phyloP scores from a whole-genome alignment of 2,888 invertebrate genomes.

The Lithophane leautieri region DNA sequence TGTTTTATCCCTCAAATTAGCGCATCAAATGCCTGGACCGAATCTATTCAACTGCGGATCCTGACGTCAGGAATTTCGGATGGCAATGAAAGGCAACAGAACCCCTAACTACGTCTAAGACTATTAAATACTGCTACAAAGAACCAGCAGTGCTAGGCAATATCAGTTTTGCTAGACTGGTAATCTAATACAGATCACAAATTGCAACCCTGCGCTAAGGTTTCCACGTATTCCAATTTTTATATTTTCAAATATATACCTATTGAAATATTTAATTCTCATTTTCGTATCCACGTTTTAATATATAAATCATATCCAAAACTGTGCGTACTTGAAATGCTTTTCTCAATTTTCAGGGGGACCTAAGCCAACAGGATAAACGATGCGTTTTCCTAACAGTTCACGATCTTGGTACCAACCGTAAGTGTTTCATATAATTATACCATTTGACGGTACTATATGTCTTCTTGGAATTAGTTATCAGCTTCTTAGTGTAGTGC shows the following conservation, averaged over 20 bases:
- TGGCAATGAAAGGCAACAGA: neutral
- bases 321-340: neutral
- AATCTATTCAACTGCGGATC: slow-evolving; percentile 6
- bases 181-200: too few relatives aligned
- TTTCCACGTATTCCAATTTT: neutral
- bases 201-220: neutral
- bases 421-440: slow-evolving; percentile 87
- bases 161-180: neutral
- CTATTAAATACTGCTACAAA: too few relatives aligned
- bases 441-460: neutral
- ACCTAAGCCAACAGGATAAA: slow-evolving; percentile 94
- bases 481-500: neutral
- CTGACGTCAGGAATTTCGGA: neutral
- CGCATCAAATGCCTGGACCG: slow-evolving; percentile 5
- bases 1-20: neutral
- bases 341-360: slow-evolving; percentile 91
- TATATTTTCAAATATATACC: too few relatives aligned
- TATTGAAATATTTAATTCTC: too few relatives aligned
- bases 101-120: neutral
- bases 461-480: neutral
- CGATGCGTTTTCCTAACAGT: slow-evolving; percentile 96
- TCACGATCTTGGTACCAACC: slow-evolving; percentile 96
- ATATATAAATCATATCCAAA: neutral
- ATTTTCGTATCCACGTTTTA: neutral
- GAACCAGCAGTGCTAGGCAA: neutral